These are phyloP conservation scores for Batillaria attramentaria DNA, from an alignment of 1,140 invertebrate species.

Conservation along the genomic window DNA sequence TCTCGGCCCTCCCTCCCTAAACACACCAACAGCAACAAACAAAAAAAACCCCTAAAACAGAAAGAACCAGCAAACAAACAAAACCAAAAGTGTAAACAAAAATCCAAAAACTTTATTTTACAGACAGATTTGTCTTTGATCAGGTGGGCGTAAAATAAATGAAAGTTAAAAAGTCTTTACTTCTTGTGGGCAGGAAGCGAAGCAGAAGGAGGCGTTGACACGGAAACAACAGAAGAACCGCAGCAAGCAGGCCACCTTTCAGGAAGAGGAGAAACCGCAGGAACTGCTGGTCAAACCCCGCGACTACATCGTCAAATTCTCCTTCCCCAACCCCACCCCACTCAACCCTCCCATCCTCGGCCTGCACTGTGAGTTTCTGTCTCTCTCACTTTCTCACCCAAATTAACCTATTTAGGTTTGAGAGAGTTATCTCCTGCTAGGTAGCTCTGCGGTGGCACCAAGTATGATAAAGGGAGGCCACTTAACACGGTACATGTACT, in stretches of 20 bases:
- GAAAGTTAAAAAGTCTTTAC: not conserved
- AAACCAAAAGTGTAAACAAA: too few relatives aligned
- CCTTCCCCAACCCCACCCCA: conserved; percentile 94
- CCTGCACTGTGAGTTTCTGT: conserved; percentile 84
- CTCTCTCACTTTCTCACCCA: too few relatives aligned
- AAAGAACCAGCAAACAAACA: too few relatives aligned
- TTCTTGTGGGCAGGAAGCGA: conserved; percentile 80
- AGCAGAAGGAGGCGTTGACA: conserved; percentile 91
- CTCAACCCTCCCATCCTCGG: conserved; percentile 96
- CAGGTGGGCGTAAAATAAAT: too few relatives aligned
- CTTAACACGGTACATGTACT: too few relatives aligned
- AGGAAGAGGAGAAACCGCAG: conserved; percentile 82
- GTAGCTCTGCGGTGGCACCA: too few relatives aligned
- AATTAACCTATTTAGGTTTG: too few relatives aligned
- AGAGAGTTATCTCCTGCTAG: too few relatives aligned
- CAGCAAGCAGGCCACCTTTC: conserved; percentile 71
- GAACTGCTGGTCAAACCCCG: conserved; percentile 90
- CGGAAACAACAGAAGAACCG: conserved; percentile 93
- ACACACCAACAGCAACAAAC: too few relatives aligned
- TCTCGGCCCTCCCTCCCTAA: not conserved
- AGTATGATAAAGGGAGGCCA: too few relatives aligned
- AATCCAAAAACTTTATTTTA: not conserved
- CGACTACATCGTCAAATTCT: conserved; percentile 98
- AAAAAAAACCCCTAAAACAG: too few relatives aligned
- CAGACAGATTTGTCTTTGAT: too few relatives aligned